Evolutionary conservation across 92 coral and sea anemone genomes (phyloP).

Genomic region (Zoanthus gigantus): DNA sequence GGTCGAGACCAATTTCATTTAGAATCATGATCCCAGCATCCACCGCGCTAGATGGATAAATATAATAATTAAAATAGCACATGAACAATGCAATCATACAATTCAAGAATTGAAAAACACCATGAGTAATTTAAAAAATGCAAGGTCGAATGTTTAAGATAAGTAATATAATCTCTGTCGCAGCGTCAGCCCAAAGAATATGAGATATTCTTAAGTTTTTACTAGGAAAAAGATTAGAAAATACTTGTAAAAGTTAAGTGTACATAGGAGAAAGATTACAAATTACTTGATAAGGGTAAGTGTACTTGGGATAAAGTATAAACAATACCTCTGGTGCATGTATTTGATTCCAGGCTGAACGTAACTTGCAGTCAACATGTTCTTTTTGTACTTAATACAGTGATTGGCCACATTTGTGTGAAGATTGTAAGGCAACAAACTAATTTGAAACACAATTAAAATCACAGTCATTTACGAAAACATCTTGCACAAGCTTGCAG

Average conservation of each 20-base stretch:
- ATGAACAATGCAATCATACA: background rate
- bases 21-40: slow-evolving; percentile 92
- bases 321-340: slow-evolving; percentile 73
- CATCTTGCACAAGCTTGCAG: no score
- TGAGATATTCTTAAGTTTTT: no score
- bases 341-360: slow-evolving; percentile 78
- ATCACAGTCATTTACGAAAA: no score
- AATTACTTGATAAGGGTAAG: background rate
- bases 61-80: background rate
- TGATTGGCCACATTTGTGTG: slow-evolving; percentile 85
- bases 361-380: slow-evolving; percentile 90
- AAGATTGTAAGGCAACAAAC: slow-evolving; percentile 81
- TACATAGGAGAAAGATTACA: background rate
- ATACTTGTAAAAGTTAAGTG: background rate
- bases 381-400: slow-evolving; percentile 82
- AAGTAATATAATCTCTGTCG: no score
- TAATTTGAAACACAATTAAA: slow-evolving; percentile 1
- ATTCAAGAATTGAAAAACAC: background rate
- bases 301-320: background rate
- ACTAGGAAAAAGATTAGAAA: no score
- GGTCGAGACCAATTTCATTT: slow-evolving; percentile 96
- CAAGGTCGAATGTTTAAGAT: no score
- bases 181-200: no score
- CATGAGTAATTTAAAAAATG: background rate
- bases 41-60: slow-evolving; percentile 70